Evolutionary conservation across 2,797 vertebrate genomes (phyloP).

Genomic region (Argentina silus): DNA sequence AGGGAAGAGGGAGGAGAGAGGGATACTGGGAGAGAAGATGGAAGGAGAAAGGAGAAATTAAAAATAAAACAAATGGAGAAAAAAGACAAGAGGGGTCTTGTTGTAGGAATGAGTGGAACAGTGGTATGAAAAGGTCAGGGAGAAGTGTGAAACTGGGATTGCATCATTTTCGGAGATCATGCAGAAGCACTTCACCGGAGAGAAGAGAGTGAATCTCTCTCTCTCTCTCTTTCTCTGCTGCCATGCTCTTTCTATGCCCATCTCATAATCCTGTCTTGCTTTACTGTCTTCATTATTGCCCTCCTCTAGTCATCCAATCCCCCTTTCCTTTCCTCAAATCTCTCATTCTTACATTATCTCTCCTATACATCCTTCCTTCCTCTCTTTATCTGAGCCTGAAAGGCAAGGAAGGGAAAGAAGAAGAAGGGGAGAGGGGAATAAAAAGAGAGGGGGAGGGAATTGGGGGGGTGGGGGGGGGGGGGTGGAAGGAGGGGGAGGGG

Average conservation of each 20-base stretch:
- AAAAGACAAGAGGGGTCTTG: constrained; percentile 17
- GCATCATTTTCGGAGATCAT: constrained; percentile 35
- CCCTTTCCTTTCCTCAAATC: neutral
- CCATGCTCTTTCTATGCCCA: neutral
- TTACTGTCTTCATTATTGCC: neutral
- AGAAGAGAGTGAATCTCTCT: neutral
- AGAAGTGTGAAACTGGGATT: constrained; percentile 30
- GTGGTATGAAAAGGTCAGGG: constrained; percentile 51
- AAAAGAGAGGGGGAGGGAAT: constrained; percentile 50
- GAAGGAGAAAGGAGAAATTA: neutral
- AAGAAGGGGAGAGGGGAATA: constrained; percentile 48
- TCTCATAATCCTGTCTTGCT: neutral
- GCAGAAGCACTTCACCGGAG: constrained; percentile 26
- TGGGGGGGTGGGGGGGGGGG: constrained; percentile 27
- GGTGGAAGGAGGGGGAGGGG: constrained; percentile 27
- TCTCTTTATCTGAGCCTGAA: neutral
- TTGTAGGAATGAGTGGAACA: constrained; percentile 16
- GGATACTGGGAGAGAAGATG: constrained; percentile 29
- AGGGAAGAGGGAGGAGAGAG: constrained; percentile 15
- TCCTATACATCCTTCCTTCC: neutral
- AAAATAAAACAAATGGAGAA: neutral
- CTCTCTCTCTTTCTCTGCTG: neutral
- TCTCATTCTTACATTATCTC: neutral
- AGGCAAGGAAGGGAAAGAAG: neutral
- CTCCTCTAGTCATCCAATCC: too few species aligned